A percentile compares a stretch with the other conserved stretches of the same genome.
These are phyloP conservation scores for Limenitis camilla DNA, from an alignment of 2,888 invertebrate species.

Conservation along the genomic window DNA sequence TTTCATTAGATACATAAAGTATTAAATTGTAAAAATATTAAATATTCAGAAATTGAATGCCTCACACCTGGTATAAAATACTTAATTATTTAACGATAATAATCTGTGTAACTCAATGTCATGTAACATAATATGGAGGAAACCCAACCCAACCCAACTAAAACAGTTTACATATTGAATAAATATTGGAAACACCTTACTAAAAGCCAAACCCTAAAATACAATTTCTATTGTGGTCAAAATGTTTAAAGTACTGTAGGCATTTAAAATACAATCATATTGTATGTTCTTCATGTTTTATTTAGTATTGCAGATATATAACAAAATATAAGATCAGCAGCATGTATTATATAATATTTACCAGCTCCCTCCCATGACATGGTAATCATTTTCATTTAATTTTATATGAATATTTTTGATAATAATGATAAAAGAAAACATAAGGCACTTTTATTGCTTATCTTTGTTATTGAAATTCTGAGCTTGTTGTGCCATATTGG, in stretches of 20 bases:
- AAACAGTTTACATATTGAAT: no score
- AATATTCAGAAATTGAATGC: not conserved
- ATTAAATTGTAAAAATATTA: not conserved
- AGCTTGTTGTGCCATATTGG: conserved; percentile 52
- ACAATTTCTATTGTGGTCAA: no score
- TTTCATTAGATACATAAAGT: not conserved
- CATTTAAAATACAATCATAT: no score
- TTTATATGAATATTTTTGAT: not conserved
- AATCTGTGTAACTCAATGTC: not conserved
- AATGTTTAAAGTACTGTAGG: no score
- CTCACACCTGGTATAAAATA: conserved; percentile 17
- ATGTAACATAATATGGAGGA: not conserved
- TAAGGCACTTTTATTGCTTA: conserved; percentile 37
- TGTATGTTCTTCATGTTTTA: no score
- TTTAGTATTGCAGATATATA: no score
- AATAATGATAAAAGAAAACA: conserved; percentile 2
- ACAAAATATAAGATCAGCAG: no score
- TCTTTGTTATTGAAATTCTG: conserved; percentile 60
- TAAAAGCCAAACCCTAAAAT: no score
- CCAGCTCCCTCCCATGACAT: no score
- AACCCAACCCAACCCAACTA: not conserved
- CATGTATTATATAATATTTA: no score
- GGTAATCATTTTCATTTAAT: no score
- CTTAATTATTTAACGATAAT: not conserved
- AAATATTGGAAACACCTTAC: not conserved